Evolutionary conservation across 2,888 invertebrate genomes (phyloP), one percentile per base, ranked within the genome.

Genomic region (Scrobipalpa atriplicella): DNA sequence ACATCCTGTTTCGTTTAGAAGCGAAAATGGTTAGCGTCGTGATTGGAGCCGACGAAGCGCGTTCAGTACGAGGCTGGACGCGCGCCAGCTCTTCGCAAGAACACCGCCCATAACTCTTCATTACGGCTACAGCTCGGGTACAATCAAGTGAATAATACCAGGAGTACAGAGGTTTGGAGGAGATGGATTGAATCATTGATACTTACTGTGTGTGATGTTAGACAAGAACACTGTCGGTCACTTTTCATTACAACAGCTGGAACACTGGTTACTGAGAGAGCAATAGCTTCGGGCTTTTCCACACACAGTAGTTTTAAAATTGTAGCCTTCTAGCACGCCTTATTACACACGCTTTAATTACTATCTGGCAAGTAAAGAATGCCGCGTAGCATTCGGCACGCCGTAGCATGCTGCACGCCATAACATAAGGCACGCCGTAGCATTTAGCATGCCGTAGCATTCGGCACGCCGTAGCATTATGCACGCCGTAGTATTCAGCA

Each of bases 81-180:
- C 66, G 66, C 71, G 82, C 83, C 80, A 83, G 80, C 67, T 62
- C 64, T 68, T 68, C 75, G 77, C 77, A 76, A 75, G 75, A 76
- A 79, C 76, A 75, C 77, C 73, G 73, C 63, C 74, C 77, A 74
- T 86, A 79, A 79, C 75, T 86, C 83, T 85, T 82, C 80, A 84
- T 84, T 85, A 83, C 73, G 72, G 77, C 70, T 71, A 67, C 68
- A 68, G 47, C 67, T 56, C 64, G 47, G 1, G 19, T 21, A 54
- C 54, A n/a, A 47, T 16, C 47, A 47, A 47, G 47, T 47, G 47
- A 47, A 47, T 47, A 47, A 47, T 47, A 47, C 47, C 43, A 43
- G n/a, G 47, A 47, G 16, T n/a, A 16, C 8, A 47, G 47, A 16
- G 16, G 47, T 16, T n/a, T 47, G 47, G 7, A 16, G n/a, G 47